phyloP scores from a whole-genome alignment of 2,888 invertebrate genomes.

The Diplolepis rosae region DNA sequence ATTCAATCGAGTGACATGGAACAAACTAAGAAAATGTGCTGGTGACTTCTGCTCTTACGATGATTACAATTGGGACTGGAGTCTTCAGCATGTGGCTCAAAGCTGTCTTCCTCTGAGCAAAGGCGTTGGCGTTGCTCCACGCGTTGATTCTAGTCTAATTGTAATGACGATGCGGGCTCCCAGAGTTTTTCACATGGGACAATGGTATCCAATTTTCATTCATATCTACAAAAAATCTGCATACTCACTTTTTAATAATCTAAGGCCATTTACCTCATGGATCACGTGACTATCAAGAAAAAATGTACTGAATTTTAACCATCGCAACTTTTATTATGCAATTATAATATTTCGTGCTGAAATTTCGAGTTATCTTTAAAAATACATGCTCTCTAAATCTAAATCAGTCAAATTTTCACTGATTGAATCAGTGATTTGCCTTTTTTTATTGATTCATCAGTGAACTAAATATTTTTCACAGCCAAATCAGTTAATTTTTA shows the following conservation, averaged over 20 bases:
- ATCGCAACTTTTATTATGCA: no score
- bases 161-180: conserved; percentile 95
- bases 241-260: neutral
- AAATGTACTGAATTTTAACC: neutral
- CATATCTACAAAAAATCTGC: neutral
- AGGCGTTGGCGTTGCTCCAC: conserved; percentile 74
- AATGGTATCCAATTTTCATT: conserved; percentile 82
- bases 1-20: conserved; percentile 92
- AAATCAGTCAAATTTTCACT: no score
- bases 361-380: no score
- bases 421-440: no score
- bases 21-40: conserved; percentile 85
- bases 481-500: no score
- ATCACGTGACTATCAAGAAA: no score
- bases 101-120: conserved; percentile 81
- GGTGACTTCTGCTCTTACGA: conserved; percentile 95
- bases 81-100: conserved; percentile 92
- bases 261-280: no score
- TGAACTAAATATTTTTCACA: no score
- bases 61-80: conserved; percentile 99
- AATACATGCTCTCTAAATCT: no score
- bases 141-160: conserved; percentile 77
- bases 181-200: conserved; percentile 98
- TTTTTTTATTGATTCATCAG: no score
- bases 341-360: no score